Base-by-base conservation (phyloP, 2,888 invertebrate species). In the Macrophya annulata region DNA sequence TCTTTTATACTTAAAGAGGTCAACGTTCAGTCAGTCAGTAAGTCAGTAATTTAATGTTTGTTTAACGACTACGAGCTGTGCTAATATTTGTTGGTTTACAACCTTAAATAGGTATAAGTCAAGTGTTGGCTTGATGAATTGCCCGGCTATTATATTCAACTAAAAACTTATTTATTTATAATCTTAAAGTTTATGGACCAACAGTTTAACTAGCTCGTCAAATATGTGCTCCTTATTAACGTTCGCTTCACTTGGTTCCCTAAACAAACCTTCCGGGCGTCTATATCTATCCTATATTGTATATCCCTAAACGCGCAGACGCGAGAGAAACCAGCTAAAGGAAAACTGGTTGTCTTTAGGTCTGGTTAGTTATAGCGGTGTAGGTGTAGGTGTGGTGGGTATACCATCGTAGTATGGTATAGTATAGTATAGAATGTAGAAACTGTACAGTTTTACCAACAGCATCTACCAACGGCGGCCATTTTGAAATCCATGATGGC, bases 401-500 rank as follows among this genome's bases (percentile, higher is more conserved):
- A 31, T 37, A 45, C 43, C 10, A 17, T 12, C 45, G 21, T 25
- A 12, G n/a, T 43, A 21, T 21, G n/a, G 45, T 17, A 55, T 55
- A 55, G 43, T 17, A 45, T n/a, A 72, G 72, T 43, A 45, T 43
- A 6, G 10, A n/a, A 45, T 45, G 43, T 43, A 15, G 72, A 21
- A 43, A 72, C 72, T 72, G 45, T 74, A 74, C n/a, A 37, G 37
- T 37, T 68, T 68, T 6, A 37, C 68, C 37, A 6, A 15, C 68
- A 37, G 68, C 37, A 68, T 74, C 10, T 45, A 43, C 72, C 72
- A 74, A 45, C 21, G 81, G 59, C 81, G 87, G 91, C 92, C 92
- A 92, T 92, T 86, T 89, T 92, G 90, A 88, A 91, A 92, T 92
- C 89, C 92, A 93, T 92, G 91, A 93, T 93, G 93, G 93, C 93